Evolutionary conservation across 2,113 vertebrate genomes (phyloP).

Genomic region (Hirundichthys speculiger): DNA sequence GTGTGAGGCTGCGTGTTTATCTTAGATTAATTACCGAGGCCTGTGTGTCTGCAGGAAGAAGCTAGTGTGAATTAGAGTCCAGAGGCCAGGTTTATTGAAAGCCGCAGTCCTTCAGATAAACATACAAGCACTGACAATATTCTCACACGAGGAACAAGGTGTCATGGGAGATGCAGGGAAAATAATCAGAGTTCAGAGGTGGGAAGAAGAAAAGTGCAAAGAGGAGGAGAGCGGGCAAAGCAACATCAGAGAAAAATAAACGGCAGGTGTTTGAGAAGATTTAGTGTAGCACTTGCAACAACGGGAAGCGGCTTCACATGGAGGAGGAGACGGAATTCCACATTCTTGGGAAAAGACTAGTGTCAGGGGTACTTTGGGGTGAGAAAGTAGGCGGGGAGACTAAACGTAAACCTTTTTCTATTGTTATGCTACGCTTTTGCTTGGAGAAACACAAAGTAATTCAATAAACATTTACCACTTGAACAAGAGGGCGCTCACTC

Average conservation of each 20-base stretch:
- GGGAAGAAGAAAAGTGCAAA: slow-evolving; percentile 33
- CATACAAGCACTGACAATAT: slow-evolving; percentile 68
- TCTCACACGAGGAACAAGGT: slow-evolving; percentile 70
- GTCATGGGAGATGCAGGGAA: slow-evolving; percentile 68
- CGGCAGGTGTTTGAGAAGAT: slow-evolving; percentile 79
- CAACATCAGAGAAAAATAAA: slow-evolving; percentile 71
- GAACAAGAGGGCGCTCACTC: slow-evolving; percentile 43
- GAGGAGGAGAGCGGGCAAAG: slow-evolving; percentile 53
- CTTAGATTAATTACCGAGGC: slow-evolving; percentile 63
- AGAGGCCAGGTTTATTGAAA: slow-evolving; percentile 68
- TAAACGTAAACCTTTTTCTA: slow-evolving; percentile 59
- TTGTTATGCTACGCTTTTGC: slow-evolving; percentile 64
- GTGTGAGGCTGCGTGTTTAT: slow-evolving; percentile 58
- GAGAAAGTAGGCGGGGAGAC: slow-evolving; percentile 49
- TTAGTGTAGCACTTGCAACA: slow-evolving; percentile 72
- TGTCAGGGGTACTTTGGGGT: slow-evolving; percentile 50
- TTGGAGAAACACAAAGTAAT: slow-evolving; percentile 62
- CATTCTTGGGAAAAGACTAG: slow-evolving; percentile 70
- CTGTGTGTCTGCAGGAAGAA: slow-evolving; percentile 44
- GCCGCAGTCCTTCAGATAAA: slow-evolving; percentile 60
- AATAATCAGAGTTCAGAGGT: slow-evolving; percentile 71
- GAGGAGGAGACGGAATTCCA: slow-evolving; percentile 61
- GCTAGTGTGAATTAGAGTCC: slow-evolving; percentile 16
- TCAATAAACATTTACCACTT: slow-evolving; percentile 68
- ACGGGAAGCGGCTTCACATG: slow-evolving; percentile 53